phyloP scores from a whole-genome alignment of 1,140 invertebrate genomes.

The Agraylea sexmaculata region DNA sequence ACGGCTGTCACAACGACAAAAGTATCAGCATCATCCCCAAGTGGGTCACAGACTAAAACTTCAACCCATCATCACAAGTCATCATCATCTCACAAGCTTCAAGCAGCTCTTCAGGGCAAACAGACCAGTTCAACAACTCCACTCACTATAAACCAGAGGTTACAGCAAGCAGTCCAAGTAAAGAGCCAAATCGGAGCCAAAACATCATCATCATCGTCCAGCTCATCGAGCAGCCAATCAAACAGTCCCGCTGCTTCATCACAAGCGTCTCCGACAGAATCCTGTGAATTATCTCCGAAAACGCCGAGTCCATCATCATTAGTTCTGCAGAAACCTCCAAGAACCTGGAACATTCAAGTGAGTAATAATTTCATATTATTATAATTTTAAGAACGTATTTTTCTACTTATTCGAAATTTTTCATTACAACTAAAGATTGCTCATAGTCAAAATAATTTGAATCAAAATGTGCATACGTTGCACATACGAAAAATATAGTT shows the following conservation, averaged over 20 bases:
- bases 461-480: neutral
- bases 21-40: too few species aligned
- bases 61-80: too few species aligned
- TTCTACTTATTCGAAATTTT: neutral
- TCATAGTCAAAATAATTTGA: neutral
- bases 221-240: constrained; percentile 2
- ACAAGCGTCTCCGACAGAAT: too few species aligned
- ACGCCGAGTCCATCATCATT: constrained; percentile 1
- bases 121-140: too few species aligned
- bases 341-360: constrained; percentile 39
- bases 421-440: neutral
- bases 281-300: neutral
- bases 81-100: too few species aligned
- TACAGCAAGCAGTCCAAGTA: neutral
- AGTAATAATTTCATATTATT: too few species aligned
- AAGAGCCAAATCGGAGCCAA: neutral
- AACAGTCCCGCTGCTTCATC: constrained; percentile 5
- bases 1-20: too few species aligned
- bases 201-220: constrained; percentile 1
- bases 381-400: neutral
- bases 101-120: too few species aligned
- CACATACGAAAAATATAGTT: too few species aligned
- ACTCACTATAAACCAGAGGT: neutral
- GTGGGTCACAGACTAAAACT: too few species aligned
- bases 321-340: constrained; percentile 23